Evolutionary conservation across 2,888 invertebrate species (phyloP), one percentile per base, ranked within the genome.

Genomic region (Salticus scenicus): DNA sequence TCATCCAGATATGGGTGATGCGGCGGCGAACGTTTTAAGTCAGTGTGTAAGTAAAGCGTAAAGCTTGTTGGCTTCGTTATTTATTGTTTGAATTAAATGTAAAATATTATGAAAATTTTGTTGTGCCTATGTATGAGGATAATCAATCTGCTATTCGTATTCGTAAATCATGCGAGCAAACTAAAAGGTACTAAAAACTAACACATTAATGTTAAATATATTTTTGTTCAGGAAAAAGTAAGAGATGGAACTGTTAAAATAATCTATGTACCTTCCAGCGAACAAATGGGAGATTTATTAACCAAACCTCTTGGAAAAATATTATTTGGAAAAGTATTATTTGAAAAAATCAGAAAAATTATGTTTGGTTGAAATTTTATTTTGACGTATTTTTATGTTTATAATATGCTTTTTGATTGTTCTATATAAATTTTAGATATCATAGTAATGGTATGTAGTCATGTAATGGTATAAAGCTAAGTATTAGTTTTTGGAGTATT

Each of bases 281-380:
- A 57, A 57, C 57, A 57, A 20, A 20, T 57, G 17, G 57, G 20
- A 24, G 57, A 57, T 27, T 24, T 57, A 10, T 57, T 57, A 5
- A 57, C 57, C 27, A 51, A 51, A 51, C 51, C 51, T 51, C 51
- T 51, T 51, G 51, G 17, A 51, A n/a, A n/a, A n/a, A n/a, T n/a
- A n/a, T n/a, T n/a, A n/a, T n/a, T n/a, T n/a, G n/a, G n/a, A n/a
- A 51, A 20, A 51, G 7, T 51, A 51, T 51, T 51, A 51, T 51
- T 51, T 51, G 51, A 51, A 51, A 51, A 51, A 17, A 10, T 51
- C 51, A 51, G 51, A 17, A 20, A 51, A 51, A 51, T 51, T 10
- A 51, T 51, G 51, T 51, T 51, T 51, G 20, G 20, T n/a, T n/a
- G n/a, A n/a, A n/a, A n/a, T n/a, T n/a, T n/a, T n/a, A n/a, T n/a